Conservation (phyloP, 2,888 invertebrate genomes). For the Homarus gammarus region DNA sequence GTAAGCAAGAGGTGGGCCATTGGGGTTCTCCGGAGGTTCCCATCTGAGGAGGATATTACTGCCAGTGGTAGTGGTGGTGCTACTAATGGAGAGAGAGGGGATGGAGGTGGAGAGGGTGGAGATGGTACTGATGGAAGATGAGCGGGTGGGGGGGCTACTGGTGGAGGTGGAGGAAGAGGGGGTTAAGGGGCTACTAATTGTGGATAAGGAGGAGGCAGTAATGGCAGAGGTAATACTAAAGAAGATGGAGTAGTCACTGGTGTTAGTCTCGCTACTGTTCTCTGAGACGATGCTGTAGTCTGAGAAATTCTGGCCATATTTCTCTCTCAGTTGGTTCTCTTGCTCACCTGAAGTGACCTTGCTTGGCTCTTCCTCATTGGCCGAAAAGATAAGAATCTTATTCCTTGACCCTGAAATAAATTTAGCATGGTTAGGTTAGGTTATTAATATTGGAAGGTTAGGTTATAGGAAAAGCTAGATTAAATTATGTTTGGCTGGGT, state of each 20-base stretch:
- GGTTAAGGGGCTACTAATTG: neutral
- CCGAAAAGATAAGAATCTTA: neutral
- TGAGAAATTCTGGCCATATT: neutral
- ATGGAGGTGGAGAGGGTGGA: neutral
- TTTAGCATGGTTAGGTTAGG: neutral
- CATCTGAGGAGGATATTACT: neutral
- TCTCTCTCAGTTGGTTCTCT: neutral
- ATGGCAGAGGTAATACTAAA: neutral
- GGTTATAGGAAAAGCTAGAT: too few relatives aligned
- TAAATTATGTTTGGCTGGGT: too few relatives aligned
- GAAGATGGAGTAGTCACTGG: neutral
- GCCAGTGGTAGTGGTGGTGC: neutral
- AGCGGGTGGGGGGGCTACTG: too few relatives aligned
- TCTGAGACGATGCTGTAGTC: too few relatives aligned
- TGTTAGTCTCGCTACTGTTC: too few relatives aligned
- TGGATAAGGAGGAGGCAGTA: neutral
- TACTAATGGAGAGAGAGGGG: neutral
- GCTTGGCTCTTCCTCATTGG: neutral
- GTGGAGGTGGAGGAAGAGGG: neutral
- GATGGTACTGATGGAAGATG: neutral
- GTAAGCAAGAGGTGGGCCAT: slow-evolving; percentile 6
- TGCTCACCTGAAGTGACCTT: neutral
- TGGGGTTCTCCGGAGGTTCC: slow-evolving; percentile 2
- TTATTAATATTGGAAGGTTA: too few relatives aligned
- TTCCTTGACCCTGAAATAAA: neutral